Conservation (phyloP, 1,140 invertebrate species). For the Lethrus apterus region DNA sequence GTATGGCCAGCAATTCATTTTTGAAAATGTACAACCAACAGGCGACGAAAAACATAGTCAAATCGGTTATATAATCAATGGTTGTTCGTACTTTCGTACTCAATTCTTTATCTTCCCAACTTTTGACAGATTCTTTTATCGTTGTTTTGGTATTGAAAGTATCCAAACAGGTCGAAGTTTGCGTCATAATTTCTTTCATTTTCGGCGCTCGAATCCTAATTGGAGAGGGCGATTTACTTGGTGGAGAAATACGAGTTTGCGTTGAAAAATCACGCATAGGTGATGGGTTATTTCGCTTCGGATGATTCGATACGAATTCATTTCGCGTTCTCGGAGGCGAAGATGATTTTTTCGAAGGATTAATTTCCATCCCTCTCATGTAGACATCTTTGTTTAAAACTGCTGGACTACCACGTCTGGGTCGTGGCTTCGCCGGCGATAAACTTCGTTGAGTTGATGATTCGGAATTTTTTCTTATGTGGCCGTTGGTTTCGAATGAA, state of each 20-base stretch:
- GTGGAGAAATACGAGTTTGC: neutral
- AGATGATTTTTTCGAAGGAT: slow-evolving; percentile 11
- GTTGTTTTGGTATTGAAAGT: slow-evolving; percentile 5
- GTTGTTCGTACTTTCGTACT: slow-evolving; percentile 57
- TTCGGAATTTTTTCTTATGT: slow-evolving; percentile 8
- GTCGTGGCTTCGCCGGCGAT: neutral
- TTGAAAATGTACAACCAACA: slow-evolving; percentile 73
- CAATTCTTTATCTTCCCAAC: slow-evolving; percentile 22
- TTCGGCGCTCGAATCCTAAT: slow-evolving; percentile 19
- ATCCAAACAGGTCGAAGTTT: slow-evolving; percentile 31
- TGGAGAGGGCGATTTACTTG: slow-evolving; percentile 12
- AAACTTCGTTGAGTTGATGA: slow-evolving; percentile 10
- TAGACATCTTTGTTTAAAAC: slow-evolving; percentile 10
- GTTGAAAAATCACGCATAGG: too few relatives aligned
- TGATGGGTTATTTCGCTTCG: slow-evolving; percentile 1
- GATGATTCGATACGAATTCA: neutral
- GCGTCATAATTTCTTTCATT: slow-evolving; percentile 37
- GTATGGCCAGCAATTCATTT: slow-evolving; percentile 66
- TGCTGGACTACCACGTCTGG: slow-evolving; percentile 7
- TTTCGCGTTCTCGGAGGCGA: too few relatives aligned
- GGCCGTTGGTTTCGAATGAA: neutral
- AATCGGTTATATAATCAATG: slow-evolving; percentile 60
- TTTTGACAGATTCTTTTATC: neutral
- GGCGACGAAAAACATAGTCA: slow-evolving; percentile 61
- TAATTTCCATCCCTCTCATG: too few relatives aligned